These are phyloP conservation scores for Chelonia mydas DNA, from an alignment of 2,797 vertebrate genomes.

Conservation along the genomic window DNA sequence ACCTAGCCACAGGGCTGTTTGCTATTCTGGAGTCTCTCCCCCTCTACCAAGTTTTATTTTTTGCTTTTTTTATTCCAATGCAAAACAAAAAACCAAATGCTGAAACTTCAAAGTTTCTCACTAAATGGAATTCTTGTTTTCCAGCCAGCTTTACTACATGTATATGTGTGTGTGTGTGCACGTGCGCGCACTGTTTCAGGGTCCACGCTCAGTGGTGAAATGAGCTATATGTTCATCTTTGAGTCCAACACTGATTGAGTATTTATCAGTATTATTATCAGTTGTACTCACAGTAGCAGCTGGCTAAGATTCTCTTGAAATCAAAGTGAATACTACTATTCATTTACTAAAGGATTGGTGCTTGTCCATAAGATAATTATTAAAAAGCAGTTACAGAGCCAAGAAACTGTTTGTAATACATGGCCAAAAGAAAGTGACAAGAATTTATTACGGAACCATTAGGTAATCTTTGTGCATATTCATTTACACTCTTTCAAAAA, in stretches of 20 bases:
- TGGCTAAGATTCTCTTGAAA: not conserved
- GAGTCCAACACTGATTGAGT: not conserved
- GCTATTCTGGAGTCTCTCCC: too few relatives aligned
- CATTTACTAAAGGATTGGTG: not conserved
- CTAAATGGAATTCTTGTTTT: not conserved
- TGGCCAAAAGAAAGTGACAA: not conserved
- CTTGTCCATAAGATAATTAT: not conserved
- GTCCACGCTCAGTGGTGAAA: not conserved
- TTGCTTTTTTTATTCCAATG: not conserved
- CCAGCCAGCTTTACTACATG: not conserved
- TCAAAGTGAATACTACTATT: not conserved
- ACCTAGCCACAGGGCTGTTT: too few relatives aligned
- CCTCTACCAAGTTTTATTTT: not conserved
- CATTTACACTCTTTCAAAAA: not conserved
- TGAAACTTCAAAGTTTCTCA: not conserved
- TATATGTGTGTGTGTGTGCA: not conserved
- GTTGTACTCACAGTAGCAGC: not conserved
- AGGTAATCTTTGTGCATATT: not conserved
- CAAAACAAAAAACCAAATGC: not conserved
- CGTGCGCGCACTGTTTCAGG: not conserved
- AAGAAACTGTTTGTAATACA: not conserved
- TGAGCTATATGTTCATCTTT: not conserved
- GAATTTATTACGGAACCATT: not conserved
- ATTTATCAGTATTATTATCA: not conserved
- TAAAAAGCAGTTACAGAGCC: not conserved